Conservation (phyloP, 1,140 invertebrate genomes). For the Microplitis demolitor region DNA sequence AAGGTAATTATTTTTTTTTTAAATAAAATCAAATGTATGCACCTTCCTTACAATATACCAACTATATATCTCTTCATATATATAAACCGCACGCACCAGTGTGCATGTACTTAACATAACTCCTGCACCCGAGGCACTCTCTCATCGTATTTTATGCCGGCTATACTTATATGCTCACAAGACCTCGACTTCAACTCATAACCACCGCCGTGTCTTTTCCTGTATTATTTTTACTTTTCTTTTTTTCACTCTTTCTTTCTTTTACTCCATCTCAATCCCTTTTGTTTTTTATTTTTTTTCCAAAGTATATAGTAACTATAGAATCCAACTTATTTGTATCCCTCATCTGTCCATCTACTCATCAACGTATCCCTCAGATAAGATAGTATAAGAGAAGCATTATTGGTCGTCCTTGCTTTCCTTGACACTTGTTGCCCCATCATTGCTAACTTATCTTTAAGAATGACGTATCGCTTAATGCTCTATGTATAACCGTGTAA, state of each 20-base stretch:
- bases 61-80: constrained; percentile 3
- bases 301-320: not conserved
- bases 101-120: constrained; percentile 54
- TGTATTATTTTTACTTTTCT: not conserved
- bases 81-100: constrained; percentile 11
- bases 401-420: constrained; percentile 1
- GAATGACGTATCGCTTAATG: constrained; percentile 38
- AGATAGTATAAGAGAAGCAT: constrained; percentile 1
- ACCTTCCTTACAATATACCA: not conserved
- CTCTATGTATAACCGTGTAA: constrained; percentile 31
- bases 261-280: constrained; percentile 10
- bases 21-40: not conserved
- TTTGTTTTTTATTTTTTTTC: not conserved
- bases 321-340: constrained; percentile 5
- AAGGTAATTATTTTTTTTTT: not conserved
- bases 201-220: constrained; percentile 28
- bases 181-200: constrained; percentile 29
- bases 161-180: constrained; percentile 33
- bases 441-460: constrained; percentile 36
- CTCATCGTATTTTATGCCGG: constrained; percentile 54
- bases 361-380: not conserved
- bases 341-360: constrained; percentile 13
- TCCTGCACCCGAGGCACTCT: constrained; percentile 54
- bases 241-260: constrained; percentile 5
- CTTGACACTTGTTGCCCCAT: constrained; percentile 16